Percentiles rank a stretch among this genome's conserved stretches.
Conservation (phyloP, 2,888 invertebrate species). For the Phaedon cochleariae region DNA sequence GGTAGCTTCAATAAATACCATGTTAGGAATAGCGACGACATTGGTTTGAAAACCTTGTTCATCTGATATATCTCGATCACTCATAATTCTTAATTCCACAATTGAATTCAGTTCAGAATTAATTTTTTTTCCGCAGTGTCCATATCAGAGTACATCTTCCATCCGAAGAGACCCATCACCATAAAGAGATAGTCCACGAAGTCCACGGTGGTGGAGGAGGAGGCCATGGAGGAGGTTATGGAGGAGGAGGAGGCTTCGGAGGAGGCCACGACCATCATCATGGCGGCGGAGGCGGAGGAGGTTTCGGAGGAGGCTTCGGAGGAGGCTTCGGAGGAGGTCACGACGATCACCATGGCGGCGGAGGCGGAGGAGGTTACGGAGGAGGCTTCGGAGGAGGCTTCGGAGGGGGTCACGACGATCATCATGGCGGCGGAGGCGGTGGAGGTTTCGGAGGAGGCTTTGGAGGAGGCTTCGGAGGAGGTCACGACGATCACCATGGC, state of each 20-base stretch:
- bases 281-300: neutral
- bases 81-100: no score
- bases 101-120: no score
- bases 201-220: slow-evolving; percentile 7
- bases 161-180: slow-evolving; percentile 5
- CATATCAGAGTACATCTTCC: slow-evolving; percentile 27
- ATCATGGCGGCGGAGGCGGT: slow-evolving; percentile 16
- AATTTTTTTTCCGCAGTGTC: slow-evolving; percentile 15
- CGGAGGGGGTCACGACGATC: slow-evolving; percentile 9
- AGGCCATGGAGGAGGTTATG: neutral
- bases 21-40: no score
- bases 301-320: slow-evolving; percentile 1
- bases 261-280: slow-evolving; percentile 20
- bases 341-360: slow-evolving; percentile 24
- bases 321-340: slow-evolving; percentile 23
- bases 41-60: no score
- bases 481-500: slow-evolving; percentile 15
- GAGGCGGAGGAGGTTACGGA: slow-evolving; percentile 19
- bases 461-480: slow-evolving; percentile 21
- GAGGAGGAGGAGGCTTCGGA: slow-evolving; percentile 16
- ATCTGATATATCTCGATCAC: no score
- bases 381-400: slow-evolving; percentile 16
- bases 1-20: no score
- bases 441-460: slow-evolving; percentile 17
- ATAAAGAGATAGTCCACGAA: slow-evolving; percentile 17